A percentile compares a stretch with the other conserved stretches of the same genome.
phyloP scores from a whole-genome alignment of 2,113 vertebrate genomes.

The Strigops habroptila region DNA sequence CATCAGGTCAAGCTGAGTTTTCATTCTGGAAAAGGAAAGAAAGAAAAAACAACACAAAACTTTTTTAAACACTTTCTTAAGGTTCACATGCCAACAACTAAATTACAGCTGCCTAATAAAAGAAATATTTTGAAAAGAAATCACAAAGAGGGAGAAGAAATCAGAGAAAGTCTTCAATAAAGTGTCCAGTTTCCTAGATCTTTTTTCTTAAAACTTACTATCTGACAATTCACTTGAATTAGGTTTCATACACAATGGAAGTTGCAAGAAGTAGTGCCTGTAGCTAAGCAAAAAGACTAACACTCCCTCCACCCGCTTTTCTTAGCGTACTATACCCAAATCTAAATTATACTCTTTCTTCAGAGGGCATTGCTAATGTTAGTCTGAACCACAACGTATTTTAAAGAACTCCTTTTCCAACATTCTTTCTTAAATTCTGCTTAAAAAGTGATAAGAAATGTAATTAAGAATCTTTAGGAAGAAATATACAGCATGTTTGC shows the following conservation, averaged over 20 bases:
- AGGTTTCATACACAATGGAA: neutral
- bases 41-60: neutral
- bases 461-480: neutral
- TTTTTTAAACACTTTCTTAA: neutral
- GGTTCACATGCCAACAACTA: neutral
- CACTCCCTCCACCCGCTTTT: neutral
- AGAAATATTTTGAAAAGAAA: neutral
- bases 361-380: neutral
- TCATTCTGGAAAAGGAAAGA: slow-evolving; percentile 51
- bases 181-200: neutral
- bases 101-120: neutral
- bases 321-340: neutral
- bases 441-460: neutral
- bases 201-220: neutral
- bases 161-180: neutral
- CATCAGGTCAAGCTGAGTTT: slow-evolving; percentile 70
- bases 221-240: neutral
- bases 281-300: neutral
- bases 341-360: neutral
- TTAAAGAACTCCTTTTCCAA: neutral
- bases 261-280: neutral
- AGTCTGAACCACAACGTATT: neutral
- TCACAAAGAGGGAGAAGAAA: neutral
- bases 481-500: neutral
- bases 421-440: neutral